These are phyloP conservation scores for Phylloscopus whistleri DNA, from an alignment of 2,113 vertebrate genomes.

Conservation along the genomic window DNA sequence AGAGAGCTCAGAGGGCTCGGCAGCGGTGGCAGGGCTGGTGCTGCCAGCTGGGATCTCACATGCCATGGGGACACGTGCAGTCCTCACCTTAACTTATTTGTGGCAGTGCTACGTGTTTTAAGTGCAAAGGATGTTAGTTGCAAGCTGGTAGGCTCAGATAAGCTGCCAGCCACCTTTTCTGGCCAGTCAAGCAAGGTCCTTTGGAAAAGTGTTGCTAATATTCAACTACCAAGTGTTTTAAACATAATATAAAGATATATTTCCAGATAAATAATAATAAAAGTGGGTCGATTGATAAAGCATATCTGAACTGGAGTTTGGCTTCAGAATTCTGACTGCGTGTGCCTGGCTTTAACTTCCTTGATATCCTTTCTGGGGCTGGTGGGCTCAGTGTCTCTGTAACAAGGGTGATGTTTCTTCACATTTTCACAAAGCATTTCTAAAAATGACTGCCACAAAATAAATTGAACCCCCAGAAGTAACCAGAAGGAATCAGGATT, in stretches of 20 bases:
- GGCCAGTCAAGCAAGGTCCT: neutral
- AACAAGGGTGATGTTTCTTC: neutral
- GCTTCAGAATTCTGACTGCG: neutral
- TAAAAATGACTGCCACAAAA: neutral
- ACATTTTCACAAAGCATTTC: neutral
- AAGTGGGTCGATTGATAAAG: neutral
- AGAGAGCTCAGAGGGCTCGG: fast-evolving
- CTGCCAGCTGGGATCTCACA: neutral
- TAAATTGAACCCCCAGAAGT: neutral
- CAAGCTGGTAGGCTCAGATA: neutral
- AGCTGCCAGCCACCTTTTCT: neutral
- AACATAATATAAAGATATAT: neutral
- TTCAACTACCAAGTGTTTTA: neutral
- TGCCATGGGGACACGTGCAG: neutral
- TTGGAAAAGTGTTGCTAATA: neutral
- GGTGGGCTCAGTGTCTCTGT: neutral
- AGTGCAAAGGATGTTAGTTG: neutral
- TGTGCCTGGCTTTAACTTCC: neutral
- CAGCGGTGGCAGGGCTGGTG: neutral
- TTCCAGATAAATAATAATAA: neutral
- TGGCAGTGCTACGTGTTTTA: neutral
- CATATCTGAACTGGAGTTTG: neutral
- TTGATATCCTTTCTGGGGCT: neutral
- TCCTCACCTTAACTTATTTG: neutral
- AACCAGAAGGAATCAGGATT: neutral